Evolutionary conservation across 1,140 invertebrate genomes (phyloP), one percentile per base, ranked within the genome.

Genomic region (Phymorhynchus buccinoides): DNA sequence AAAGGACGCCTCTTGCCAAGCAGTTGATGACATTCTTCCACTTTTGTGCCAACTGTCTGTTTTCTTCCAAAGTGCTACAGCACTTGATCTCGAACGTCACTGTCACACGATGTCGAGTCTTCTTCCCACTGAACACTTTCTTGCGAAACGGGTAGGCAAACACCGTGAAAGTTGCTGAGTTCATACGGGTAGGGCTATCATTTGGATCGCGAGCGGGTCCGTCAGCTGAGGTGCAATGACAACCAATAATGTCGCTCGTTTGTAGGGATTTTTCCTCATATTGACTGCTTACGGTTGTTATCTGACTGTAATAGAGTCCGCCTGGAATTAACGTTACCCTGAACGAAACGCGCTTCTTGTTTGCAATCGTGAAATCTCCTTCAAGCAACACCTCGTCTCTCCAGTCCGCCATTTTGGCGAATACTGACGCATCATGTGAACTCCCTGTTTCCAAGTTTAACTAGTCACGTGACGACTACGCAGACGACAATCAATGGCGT

Each of bases 91-190:
- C 94, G 88, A 98, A 93, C 1, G 96, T 97, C 83, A 97, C 95
- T 27, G 96, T 96, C 32, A 96, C 96, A 83, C 97, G 94, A 91
- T 96, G 95, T 84, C 94, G 89, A 27, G 94, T 91, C 56, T 93
- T 94, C 86, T 95, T 95, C 68, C 95, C 95, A 80, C 87, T 86
- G 52, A 89, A 80, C n/a, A 96, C 37, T 80, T 91, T 90, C 90
- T 96, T 96, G 89, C 96, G 96, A 86, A 97, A 91, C 71, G 96
- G 95, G 92, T 97, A 97, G 0, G 97, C 96, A 91, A 97, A 98
- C 87, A 98, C 95, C 90, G 97, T 97, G 9, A 98, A 94, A 94
- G 97, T 77, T 86, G 88, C 79, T 87, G 89, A 68, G 37, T 48
- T 37, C 42, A 44, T 44, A 6, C 66, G 39, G 27, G 52, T 41